phyloP scores from a whole-genome alignment of 2,113 vertebrate species.

The Arizona elegans region DNA sequence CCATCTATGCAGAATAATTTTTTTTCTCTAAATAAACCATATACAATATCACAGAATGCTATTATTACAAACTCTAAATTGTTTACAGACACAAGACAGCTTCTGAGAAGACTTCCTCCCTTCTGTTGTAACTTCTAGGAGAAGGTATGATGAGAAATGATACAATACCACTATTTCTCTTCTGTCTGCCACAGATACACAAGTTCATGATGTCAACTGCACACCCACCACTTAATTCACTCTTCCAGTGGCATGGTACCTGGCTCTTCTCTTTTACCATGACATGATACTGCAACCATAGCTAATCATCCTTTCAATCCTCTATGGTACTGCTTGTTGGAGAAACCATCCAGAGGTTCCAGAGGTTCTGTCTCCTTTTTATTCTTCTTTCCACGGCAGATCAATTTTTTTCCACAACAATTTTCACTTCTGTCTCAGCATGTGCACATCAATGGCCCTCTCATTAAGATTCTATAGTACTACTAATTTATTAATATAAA shows the following conservation, averaged over 20 bases:
- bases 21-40: background rate
- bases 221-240: background rate
- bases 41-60: background rate
- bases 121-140: background rate
- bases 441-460: background rate
- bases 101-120: background rate
- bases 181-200: background rate
- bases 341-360: background rate
- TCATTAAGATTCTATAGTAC: background rate
- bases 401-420: background rate
- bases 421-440: background rate
- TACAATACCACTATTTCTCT: background rate
- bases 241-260: background rate
- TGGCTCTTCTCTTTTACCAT: background rate
- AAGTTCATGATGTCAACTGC: background rate
- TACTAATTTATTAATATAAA: background rate
- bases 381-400: background rate
- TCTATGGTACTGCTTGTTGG: background rate
- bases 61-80: background rate
- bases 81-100: background rate
- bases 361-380: background rate
- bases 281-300: background rate
- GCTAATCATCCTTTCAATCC: background rate
- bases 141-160: background rate
- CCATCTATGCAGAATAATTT: background rate